phyloP scores from a whole-genome alignment of 1,140 invertebrate genomes.

The Hormaphis cornu region DNA sequence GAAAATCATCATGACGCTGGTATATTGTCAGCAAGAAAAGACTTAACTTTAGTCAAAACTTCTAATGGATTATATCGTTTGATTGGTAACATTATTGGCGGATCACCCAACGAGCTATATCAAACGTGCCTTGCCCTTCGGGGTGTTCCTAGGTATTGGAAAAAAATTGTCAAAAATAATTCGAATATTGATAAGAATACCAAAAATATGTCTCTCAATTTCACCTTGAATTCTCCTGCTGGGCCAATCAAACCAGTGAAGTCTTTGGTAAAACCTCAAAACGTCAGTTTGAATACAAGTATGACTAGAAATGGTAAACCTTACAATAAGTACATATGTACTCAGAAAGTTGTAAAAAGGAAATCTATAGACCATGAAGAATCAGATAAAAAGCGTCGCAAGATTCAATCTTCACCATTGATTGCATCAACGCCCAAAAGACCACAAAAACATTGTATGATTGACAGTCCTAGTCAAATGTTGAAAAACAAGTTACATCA shows the following conservation, averaged over 20 bases:
- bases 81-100: background rate
- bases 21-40: background rate
- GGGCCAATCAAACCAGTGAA: background rate
- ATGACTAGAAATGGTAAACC: background rate
- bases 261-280: too few relatives aligned
- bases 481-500: background rate
- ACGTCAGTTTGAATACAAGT: too few relatives aligned
- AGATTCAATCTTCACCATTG: background rate
- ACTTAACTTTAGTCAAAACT: background rate
- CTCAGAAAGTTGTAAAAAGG: background rate
- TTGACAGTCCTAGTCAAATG: background rate
- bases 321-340: background rate
- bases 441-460: background rate
- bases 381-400: background rate
- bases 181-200: background rate
- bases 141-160: conserved; percentile 8
- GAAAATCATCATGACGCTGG: conserved; percentile 19
- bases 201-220: background rate
- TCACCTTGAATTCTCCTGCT: conserved; percentile 12
- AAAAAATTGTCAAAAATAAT: background rate
- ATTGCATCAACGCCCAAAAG: conserved; percentile 3
- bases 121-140: background rate
- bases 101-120: conserved; percentile 2
- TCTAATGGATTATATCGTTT: conserved; percentile 14
- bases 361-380: background rate